phyloP scores from a whole-genome alignment of 2,797 vertebrate genomes.

The Myotis vivesi region DNA sequence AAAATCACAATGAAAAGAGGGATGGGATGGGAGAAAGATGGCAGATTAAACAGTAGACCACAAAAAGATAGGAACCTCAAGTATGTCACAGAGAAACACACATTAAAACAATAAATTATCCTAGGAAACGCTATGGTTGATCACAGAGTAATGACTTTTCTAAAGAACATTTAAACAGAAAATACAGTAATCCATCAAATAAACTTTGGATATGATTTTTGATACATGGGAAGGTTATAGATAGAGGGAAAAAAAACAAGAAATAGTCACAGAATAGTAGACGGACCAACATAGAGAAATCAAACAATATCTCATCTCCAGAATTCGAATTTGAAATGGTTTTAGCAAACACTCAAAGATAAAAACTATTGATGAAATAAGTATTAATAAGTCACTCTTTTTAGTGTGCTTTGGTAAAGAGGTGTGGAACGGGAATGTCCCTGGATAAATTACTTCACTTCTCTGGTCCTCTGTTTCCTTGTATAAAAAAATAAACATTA shows the following conservation, averaged over 20 bases:
- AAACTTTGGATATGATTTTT: neutral
- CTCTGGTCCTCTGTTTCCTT: neutral
- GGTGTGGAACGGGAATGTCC: neutral
- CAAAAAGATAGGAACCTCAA: neutral
- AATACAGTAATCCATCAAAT: neutral
- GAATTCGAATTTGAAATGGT: slow-evolving; percentile 29
- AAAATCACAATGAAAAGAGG: neutral
- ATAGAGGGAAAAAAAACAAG: neutral
- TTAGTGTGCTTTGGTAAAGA: neutral
- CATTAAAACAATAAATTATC: neutral
- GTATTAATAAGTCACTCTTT: neutral
- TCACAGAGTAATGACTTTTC: neutral
- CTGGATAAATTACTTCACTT: neutral
- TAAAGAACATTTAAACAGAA: slow-evolving; percentile 27
- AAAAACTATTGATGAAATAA: neutral
- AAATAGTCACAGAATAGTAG: slow-evolving; percentile 33
- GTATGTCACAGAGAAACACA: neutral
- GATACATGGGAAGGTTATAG: neutral
- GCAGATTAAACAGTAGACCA: neutral
- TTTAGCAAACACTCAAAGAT: neutral
- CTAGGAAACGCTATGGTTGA: slow-evolving; percentile 5
- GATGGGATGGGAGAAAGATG: neutral
- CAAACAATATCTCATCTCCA: neutral
- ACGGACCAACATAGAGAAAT: slow-evolving; percentile 8
- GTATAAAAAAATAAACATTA: neutral